phyloP scores from a whole-genome alignment of 1,140 invertebrate species.

The Magallana gigas region DNA sequence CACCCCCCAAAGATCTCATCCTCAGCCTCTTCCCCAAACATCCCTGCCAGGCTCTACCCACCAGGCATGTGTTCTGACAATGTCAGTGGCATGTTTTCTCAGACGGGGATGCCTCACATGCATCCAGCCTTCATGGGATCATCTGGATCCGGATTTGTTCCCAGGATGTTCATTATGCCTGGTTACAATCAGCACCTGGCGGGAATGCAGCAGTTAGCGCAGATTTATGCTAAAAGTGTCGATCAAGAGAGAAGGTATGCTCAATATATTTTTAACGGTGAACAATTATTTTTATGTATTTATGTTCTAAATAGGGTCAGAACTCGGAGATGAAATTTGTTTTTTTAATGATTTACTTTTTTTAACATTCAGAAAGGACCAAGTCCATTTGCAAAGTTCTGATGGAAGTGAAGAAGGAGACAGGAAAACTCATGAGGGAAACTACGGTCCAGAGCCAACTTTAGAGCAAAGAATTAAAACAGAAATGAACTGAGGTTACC shows the following conservation, averaged over 20 bases:
- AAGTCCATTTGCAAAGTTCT: neutral
- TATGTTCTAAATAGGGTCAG: too few species aligned
- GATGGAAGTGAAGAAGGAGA: neutral
- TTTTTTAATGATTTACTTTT: neutral
- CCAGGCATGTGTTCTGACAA: slow-evolving; percentile 49
- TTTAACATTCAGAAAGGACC: slow-evolving; percentile 12
- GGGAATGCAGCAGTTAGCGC: slow-evolving; percentile 69
- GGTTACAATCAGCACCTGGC: slow-evolving; percentile 66
- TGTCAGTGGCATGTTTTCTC: slow-evolving; percentile 25
- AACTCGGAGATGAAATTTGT: too few species aligned
- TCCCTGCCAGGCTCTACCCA: slow-evolving; percentile 51
- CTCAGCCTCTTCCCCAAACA: slow-evolving; percentile 39
- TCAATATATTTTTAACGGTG: neutral
- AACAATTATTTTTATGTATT: too few species aligned
- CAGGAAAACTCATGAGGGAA: neutral
- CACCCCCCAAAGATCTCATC: slow-evolving; percentile 23
- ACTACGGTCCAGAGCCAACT: neutral
- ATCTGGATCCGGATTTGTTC: slow-evolving; percentile 17
- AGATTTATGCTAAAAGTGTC: slow-evolving; percentile 48
- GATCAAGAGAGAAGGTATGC: slow-evolving; percentile 33
- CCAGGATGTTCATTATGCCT: slow-evolving; percentile 47
- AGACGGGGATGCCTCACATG: slow-evolving; percentile 40
- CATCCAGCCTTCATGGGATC: slow-evolving; percentile 48
- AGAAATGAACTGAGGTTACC: slow-evolving; percentile 17
- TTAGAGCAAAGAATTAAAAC: slow-evolving; percentile 28